A percentile compares a stretch with the other conserved stretches of the same genome.
These are phyloP conservation scores for Lacanobia oleracea DNA, from an alignment of 2,888 invertebrate species.

Conservation along the genomic window DNA sequence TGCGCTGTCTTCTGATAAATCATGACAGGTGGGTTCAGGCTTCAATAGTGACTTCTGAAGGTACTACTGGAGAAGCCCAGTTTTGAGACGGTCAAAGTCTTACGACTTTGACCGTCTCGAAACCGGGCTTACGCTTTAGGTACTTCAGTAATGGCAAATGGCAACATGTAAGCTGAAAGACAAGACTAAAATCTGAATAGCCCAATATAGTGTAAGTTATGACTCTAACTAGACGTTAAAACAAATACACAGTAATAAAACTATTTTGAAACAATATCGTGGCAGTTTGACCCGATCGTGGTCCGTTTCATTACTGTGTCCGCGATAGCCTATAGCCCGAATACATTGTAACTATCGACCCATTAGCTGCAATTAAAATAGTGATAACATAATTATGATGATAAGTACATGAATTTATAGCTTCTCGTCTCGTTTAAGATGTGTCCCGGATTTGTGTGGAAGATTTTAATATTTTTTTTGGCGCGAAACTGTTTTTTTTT, in stretches of 20 bases:
- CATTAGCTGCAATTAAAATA: slow-evolving; percentile 86
- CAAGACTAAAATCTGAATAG: background rate
- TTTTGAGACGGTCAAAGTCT: background rate
- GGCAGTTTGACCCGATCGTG: slow-evolving; percentile 51
- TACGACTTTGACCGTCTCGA: too few relatives aligned
- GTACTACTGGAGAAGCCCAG: too few relatives aligned
- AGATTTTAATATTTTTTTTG: slow-evolving; percentile 9
- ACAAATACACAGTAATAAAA: slow-evolving; percentile 62
- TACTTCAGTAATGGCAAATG: background rate
- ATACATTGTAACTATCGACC: slow-evolving; percentile 82
- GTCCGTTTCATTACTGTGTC: slow-evolving; percentile 55
- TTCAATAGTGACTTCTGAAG: too few relatives aligned
- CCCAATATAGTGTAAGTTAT: slow-evolving; percentile 14
- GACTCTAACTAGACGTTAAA: slow-evolving; percentile 28
- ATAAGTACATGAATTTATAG: slow-evolving; percentile 72
- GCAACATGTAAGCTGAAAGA: background rate
- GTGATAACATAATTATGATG: slow-evolving; percentile 83
- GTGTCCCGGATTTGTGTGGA: slow-evolving; percentile 40
- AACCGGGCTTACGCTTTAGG: too few relatives aligned
- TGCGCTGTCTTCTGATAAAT: too few relatives aligned
- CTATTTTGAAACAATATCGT: slow-evolving; percentile 68
- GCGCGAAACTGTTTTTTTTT: background rate
- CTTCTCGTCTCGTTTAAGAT: slow-evolving; percentile 52
- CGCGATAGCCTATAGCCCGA: slow-evolving; percentile 71
- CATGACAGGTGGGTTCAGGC: too few relatives aligned